Percentiles rank a stretch among this genome's conserved stretches.
These are phyloP conservation scores for Pterostichus madidus DNA, from an alignment of 2,888 invertebrate species.

Conservation along the genomic window DNA sequence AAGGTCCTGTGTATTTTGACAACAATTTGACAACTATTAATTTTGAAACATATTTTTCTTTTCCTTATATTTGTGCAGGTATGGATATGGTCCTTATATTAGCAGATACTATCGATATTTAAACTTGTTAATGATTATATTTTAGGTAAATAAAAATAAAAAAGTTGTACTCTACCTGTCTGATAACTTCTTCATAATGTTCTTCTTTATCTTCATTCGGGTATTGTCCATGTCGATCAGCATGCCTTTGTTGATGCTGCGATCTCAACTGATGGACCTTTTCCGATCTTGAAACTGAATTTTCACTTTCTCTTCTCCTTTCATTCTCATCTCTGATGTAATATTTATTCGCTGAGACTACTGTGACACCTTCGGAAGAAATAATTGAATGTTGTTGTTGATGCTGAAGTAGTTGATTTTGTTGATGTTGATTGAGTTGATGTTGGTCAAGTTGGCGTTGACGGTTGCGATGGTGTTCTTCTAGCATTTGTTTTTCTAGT, in stretches of 20 bases:
- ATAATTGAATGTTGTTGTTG: constrained; percentile 70
- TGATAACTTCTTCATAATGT: constrained; percentile 76
- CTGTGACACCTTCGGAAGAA: constrained; percentile 74
- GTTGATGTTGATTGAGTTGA: constrained; percentile 60
- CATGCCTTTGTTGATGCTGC: constrained; percentile 80
- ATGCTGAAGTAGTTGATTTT: constrained; percentile 62
- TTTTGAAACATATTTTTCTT: no score
- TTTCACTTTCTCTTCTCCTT: constrained; percentile 21
- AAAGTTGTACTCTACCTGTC: constrained; percentile 72
- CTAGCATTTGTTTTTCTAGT: no score
- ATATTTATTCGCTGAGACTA: constrained; percentile 73
- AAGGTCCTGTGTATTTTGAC: no score
- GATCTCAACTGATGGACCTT: constrained; percentile 78
- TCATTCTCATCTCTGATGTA: constrained; percentile 45
- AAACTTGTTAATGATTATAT: no score
- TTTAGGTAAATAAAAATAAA: not conserved
- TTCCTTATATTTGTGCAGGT: no score
- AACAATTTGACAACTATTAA: no score
- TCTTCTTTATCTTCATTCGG: constrained; percentile 80
- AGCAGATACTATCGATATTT: no score
- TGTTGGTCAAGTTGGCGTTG: constrained; percentile 51
- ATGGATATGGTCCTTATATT: no score
- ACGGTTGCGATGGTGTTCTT: constrained; percentile 34
- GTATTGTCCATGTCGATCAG: constrained; percentile 81
- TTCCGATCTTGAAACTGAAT: constrained; percentile 72